Base-by-base conservation (phyloP, 2,888 invertebrate species). In the Eustalomyia histrio region DNA sequence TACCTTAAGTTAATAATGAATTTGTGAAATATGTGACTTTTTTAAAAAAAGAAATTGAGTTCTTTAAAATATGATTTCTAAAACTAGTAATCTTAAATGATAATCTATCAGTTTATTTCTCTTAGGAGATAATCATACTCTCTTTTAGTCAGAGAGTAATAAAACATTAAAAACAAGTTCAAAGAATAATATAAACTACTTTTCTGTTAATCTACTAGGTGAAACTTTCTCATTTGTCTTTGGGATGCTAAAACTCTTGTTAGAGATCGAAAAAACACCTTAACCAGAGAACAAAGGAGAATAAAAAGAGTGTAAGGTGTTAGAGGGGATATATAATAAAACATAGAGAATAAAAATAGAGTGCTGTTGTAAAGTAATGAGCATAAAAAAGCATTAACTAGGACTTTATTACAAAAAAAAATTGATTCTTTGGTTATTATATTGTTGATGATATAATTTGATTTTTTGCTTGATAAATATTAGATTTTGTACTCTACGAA, bases 401-500 rank as follows among this genome's bases (percentile, higher is more conserved):
- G 58, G 52, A 68, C 69, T 53, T 65, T 53, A 21, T 63, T 63
- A 57, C 33, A n/a, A 24, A 17, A 55, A 52, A 12, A 50, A 68
- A 57, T 63, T 57, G 52, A 69, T 57, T 29, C 35, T 71, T 55
- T 64, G 35, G 24, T 52, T 63, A 63, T 2, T 24, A 2, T 24
- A 24, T 53, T 35, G 35, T 67, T 53, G 67, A 43, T 58, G 80
- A 53, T 67, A 74, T 17, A 12, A 55, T 55, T 58, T 53, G 43
- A 24, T 24, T 57, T 29, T 50, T 78, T 68, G 24, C 63, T 61
- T 71, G 78, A 53, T 61, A 67, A 47, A 55, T 33, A 60, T 57
- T 63, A 47, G 68, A 29, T 53, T 60, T 63, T 50, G 43, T 52
- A 60, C 79, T 61, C 86, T 89, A 88, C 89, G 87, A 88, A 89